Base-by-base conservation (phyloP, 2,113 vertebrate species). In the Pollimyrus isidori region DNA sequence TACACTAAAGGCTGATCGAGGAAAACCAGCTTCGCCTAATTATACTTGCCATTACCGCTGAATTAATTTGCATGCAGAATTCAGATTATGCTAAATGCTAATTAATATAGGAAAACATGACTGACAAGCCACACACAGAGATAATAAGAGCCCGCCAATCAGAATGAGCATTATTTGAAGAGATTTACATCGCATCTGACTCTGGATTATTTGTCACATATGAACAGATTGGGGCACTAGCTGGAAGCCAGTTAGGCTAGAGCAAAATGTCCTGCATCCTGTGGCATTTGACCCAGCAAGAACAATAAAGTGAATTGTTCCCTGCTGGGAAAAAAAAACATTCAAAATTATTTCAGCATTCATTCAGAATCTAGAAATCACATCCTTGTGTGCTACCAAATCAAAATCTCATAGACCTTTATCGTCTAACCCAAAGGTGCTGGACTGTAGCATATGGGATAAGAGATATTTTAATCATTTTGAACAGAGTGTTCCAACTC, bases 11-110 rank as follows among this genome's bases (percentile, higher is more conserved):
- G 56, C 0, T 86, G 69, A 13, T 13, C 46, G 35, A 52, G 46
- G 53, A 88, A 88, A 76, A 88, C 21, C 48, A 53, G 76, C 39
- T 85, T 65, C 53, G 58, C 83, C 82, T 89, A 53, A 76, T 86
- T 86, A 45, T 26, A 21, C 45, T 10, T 84, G 56, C 53, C 10
- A 45, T 48, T 52, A 50, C 30, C 11, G 35, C 35, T 2, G 50
- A 17, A 48, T 82, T 58, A 21, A 86, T 89, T 89, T 65, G n/a
- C 80, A 85, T 84, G 46, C 23, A 46, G 48, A 45, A 39, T 56
- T 56, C 45, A 21, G 3, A 89, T 84, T 48, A 62, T 21, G 46
- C 30, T 30, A 89, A 53, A 84, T 83, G 76, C 45, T 83, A 76
- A 89, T 89, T 56, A 84, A 21, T 49, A 45, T 45, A 45, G 52